These are phyloP conservation scores for Lepus townsendii DNA, from an alignment of 2,797 vertebrate species.

Conservation along the genomic window DNA sequence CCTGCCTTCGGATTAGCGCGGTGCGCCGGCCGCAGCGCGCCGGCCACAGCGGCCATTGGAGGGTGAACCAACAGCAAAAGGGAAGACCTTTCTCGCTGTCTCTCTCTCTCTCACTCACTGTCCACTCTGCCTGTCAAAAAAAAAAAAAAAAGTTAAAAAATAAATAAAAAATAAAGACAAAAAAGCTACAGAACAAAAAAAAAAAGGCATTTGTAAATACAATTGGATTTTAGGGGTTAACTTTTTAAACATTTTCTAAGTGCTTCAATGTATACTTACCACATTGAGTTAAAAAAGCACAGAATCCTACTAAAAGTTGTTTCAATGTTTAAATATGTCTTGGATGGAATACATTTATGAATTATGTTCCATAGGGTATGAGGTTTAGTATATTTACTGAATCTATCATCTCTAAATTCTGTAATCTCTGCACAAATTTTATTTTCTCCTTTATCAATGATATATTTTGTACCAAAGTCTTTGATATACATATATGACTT, in stretches of 20 bases:
- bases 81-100: too few relatives aligned
- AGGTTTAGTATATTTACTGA: background rate
- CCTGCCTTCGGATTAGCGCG: too few relatives aligned
- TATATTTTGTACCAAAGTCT: background rate
- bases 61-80: too few relatives aligned
- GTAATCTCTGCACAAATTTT: background rate
- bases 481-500: background rate
- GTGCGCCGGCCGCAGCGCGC: too few relatives aligned
- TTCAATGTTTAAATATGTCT: background rate
- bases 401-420: background rate
- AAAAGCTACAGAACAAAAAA: too few relatives aligned
- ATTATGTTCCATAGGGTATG: background rate
- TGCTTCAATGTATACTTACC: background rate
- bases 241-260: background rate
- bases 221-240: background rate
- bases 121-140: too few relatives aligned
- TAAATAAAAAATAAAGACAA: too few relatives aligned
- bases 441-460: background rate
- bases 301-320: background rate
- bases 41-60: too few relatives aligned
- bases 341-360: background rate
- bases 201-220: background rate
- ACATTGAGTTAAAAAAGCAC: background rate
- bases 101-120: too few relatives aligned
- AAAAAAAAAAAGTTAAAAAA: too few relatives aligned